Evolutionary conservation across 1,140 invertebrate genomes (phyloP).

Genomic region (Radopholus similis): DNA sequence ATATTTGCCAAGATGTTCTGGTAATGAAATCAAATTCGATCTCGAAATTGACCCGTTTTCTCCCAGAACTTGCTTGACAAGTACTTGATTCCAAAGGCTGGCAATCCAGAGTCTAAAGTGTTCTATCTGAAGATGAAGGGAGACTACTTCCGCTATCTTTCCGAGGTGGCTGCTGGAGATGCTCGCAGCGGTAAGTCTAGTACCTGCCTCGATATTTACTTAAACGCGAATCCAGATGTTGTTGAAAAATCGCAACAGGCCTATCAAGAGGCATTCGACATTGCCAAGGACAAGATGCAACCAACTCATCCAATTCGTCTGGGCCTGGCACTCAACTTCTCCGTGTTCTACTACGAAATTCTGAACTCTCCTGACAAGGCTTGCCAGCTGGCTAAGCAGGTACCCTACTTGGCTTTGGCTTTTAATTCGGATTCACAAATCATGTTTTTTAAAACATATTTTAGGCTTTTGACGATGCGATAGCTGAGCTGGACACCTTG

Average conservation of each 20-base stretch:
- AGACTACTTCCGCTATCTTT: constrained; percentile 97
- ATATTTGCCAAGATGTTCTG: constrained; percentile 96
- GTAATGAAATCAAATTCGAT: too few relatives aligned
- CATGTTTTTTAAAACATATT: constrained; percentile 36
- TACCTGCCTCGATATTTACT: not conserved
- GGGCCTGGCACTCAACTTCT: constrained; percentile 72
- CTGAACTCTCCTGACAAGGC: too few relatives aligned
- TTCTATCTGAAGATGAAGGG: constrained; percentile 99
- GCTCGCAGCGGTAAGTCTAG: constrained; percentile 79
- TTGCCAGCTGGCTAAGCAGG: too few relatives aligned
- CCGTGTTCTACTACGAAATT: constrained; percentile 97
- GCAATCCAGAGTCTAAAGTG: constrained; percentile 94
- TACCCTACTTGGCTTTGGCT: constrained; percentile 82
- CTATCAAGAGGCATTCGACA: constrained; percentile 96
- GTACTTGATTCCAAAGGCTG: constrained; percentile 90
- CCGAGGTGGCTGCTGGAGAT: constrained; percentile 92
- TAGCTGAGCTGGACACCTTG: constrained; percentile 92
- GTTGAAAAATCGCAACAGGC: constrained; percentile 96
- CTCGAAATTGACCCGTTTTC: too few relatives aligned
- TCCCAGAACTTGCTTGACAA: constrained; percentile 80
- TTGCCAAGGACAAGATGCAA: constrained; percentile 88
- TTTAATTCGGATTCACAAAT: too few relatives aligned
- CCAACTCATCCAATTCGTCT: constrained; percentile 80
- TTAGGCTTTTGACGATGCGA: constrained; percentile 96
- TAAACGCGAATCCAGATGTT: constrained; percentile 74